Percentiles rank a stretch among this genome's conserved stretches.
Conservation (phyloP, 2,113 vertebrate genomes). For the Nannobrachium achirus region DNA sequence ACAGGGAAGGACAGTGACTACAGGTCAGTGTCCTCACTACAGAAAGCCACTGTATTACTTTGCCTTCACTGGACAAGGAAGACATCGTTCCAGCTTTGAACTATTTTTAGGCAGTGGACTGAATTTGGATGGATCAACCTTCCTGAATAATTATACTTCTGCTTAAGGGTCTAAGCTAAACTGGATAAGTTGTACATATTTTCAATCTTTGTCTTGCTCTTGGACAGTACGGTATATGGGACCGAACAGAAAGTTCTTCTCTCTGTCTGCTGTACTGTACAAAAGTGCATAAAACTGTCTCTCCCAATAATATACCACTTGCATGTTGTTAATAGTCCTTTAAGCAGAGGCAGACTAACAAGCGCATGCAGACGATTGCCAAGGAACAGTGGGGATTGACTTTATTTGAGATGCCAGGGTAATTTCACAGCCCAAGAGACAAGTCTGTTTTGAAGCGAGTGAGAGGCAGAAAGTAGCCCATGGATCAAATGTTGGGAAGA, state of each 20-base stretch:
- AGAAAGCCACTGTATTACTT: too few relatives aligned
- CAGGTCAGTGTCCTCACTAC: too few relatives aligned
- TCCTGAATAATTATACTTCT: too few relatives aligned
- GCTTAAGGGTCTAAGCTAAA: too few relatives aligned
- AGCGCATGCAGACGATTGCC: conserved; percentile 46
- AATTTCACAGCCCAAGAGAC: conserved; percentile 57
- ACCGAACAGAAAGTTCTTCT: conserved; percentile 7
- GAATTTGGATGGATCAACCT: too few relatives aligned
- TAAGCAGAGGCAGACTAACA: conserved; percentile 42
- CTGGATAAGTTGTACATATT: too few relatives aligned
- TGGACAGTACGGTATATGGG: too few relatives aligned
- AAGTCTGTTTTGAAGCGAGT: conserved; percentile 10
- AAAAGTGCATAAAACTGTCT: conserved; percentile 38
- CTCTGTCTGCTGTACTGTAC: conserved; percentile 28
- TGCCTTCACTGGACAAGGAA: too few relatives aligned
- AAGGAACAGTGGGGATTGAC: conserved; percentile 44
- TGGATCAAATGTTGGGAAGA: not conserved
- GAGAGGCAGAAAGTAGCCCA: not conserved
- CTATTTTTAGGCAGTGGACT: too few relatives aligned
- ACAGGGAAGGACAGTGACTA: too few relatives aligned
- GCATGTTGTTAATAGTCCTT: conserved; percentile 30
- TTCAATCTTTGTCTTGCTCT: too few relatives aligned
- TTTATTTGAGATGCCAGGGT: conserved; percentile 60
- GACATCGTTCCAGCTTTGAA: too few relatives aligned
- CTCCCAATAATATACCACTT: conserved; percentile 23